Base-by-base conservation (phyloP, 2,888 invertebrate species). In the Podotricha telesiphe region DNA sequence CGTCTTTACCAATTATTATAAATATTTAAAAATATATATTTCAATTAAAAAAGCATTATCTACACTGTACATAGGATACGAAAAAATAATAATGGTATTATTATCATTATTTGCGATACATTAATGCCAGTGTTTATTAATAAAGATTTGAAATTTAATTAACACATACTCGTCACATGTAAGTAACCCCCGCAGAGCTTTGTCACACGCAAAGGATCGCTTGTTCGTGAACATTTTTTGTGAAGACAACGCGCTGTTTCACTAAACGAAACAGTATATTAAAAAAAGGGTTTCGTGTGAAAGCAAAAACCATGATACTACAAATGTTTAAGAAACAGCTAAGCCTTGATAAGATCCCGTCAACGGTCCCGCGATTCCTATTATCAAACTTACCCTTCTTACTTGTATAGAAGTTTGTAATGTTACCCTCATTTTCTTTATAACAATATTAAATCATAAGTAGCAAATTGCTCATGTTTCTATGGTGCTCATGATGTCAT, bases 141-240 rank as follows among this genome's bases (percentile, higher is more conserved):
- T 55, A 67, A 65, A 28, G 63, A 67, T 50, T 66, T 56, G 55
- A 61, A 53, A 59, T 45, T 55, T 47, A 45, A 69, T 62, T 64
- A 72, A 67, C 42, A 61, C 17, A 13, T 59, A 37, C 34, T 42
- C 61, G 34, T 65, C 73, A 67, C 64, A 67, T 71, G 69, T 67
- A 48, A 65, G 56, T 71, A 72, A 76, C 88, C 86, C 89, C 89
- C 88, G 78, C 86, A 74, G 79, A 80, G 87, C 73, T 66, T 81
- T 80, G 81, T 85, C 89, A 85, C 88, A 88, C 87, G 80, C 87
- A 81, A 81, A 76, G 85, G 78, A 82, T 81, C 84, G 55, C 17
- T 55, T 17, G 55, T 37, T 37, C 34, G 55, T 55, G 55, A 55
- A 79, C 76, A 84, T 90, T 89, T 89, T 89, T 88, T 83, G 83